Conservation (phyloP, 2,888 invertebrate species). For the Stenodera caucasica region DNA sequence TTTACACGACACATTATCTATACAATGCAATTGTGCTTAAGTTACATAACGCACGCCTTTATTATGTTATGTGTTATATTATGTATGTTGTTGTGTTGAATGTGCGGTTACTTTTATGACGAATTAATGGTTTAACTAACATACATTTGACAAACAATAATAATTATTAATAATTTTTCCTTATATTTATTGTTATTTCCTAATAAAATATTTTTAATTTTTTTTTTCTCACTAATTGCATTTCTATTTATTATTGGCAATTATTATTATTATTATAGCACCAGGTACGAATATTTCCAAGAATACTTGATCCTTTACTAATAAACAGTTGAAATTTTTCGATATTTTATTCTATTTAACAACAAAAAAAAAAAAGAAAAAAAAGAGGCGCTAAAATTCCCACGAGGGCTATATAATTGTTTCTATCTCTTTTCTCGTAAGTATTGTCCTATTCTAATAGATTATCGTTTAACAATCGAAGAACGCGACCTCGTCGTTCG, state of each 20-base stretch:
- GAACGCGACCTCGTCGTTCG: conserved; percentile 25
- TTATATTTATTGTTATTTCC: too few species aligned
- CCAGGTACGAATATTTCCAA: not conserved
- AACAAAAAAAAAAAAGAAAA: too few species aligned
- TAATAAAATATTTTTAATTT: too few species aligned
- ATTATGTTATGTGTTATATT: too few species aligned
- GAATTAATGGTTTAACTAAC: conserved; percentile 4
- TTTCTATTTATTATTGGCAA: not conserved
- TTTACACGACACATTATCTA: conserved; percentile 24
- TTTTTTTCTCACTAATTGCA: too few species aligned
- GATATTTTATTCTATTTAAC: too few species aligned
- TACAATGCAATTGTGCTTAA: conserved; percentile 26
- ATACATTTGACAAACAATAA: not conserved
- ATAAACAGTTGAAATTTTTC: too few species aligned
- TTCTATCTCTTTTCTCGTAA: too few species aligned
- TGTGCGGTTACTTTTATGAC: not conserved
- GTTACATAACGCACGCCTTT: conserved; percentile 26
- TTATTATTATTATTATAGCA: too few species aligned
- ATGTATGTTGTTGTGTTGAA: conserved; percentile 12
- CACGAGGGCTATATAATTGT: conserved; percentile 24
- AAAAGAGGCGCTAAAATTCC: conserved; percentile 42
- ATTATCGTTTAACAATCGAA: too few species aligned
- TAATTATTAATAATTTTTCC: not conserved
- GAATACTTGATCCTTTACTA: not conserved
- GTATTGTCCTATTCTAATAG: too few species aligned